Percentiles rank a stretch among this genome's conserved stretches.
phyloP scores from a whole-genome alignment of 2,888 invertebrate genomes.

The Watsonalla cultraria region DNA sequence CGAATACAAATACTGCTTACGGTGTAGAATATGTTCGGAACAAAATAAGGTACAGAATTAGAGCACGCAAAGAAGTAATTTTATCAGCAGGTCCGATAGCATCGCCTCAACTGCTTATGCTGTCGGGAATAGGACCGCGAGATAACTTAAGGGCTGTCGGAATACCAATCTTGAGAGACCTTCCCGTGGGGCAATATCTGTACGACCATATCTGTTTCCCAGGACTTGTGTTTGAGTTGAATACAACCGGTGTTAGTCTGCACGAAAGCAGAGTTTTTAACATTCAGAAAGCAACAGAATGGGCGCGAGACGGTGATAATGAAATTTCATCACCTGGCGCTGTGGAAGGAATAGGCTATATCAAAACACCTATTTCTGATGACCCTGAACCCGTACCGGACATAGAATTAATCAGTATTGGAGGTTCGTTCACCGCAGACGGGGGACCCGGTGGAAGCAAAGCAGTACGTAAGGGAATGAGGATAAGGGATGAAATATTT shows the following conservation, averaged over 20 bases:
- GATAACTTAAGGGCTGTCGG: constrained; percentile 72
- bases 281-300: constrained; percentile 33
- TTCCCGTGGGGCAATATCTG: constrained; percentile 83
- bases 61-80: constrained; percentile 88
- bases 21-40: constrained; percentile 83
- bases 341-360: constrained; percentile 83
- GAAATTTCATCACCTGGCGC: constrained; percentile 78
- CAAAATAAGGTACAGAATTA: constrained; percentile 60
- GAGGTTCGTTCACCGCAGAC: constrained; percentile 81
- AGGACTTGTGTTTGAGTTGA: constrained; percentile 62
- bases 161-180: constrained; percentile 79
- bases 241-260: constrained; percentile 53
- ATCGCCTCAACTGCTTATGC: constrained; percentile 93
- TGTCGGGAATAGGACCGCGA: constrained; percentile 84
- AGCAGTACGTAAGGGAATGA: constrained; percentile 73
- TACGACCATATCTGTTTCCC: constrained; percentile 81
- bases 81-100: constrained; percentile 92
- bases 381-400: constrained; percentile 81
- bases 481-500: constrained; percentile 76
- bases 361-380: constrained; percentile 77
- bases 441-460: constrained; percentile 62
- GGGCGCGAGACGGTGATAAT: constrained; percentile 63
- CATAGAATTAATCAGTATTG: constrained; percentile 81
- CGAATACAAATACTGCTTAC: constrained; percentile 78
- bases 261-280: constrained; percentile 35